A percentile compares a stretch with the other conserved stretches of the same genome.
Conservation (phyloP, 2,888 invertebrate genomes). For the Parascotia fuliginaria region DNA sequence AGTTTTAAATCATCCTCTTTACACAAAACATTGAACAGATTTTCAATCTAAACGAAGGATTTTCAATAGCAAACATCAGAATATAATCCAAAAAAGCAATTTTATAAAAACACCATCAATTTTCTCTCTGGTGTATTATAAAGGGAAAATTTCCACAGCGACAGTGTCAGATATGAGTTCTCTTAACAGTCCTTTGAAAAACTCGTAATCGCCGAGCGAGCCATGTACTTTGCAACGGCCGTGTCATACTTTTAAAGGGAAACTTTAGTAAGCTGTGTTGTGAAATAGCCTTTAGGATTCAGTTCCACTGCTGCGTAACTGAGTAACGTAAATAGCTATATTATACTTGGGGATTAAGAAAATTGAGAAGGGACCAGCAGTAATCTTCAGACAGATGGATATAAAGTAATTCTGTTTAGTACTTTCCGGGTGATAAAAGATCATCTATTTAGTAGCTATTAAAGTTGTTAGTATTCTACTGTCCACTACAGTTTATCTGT, state of each 20-base stretch:
- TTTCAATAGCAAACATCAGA: neutral
- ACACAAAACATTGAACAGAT: too few species aligned
- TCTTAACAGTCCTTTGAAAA: conserved; percentile 8
- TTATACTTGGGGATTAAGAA: too few species aligned
- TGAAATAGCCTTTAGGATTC: neutral
- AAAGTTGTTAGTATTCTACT: too few species aligned
- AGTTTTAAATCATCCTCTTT: too few species aligned
- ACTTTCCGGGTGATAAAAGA: too few species aligned
- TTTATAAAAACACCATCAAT: conserved; percentile 10
- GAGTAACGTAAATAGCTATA: too few species aligned
- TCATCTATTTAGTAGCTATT: too few species aligned
- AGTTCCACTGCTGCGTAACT: neutral
- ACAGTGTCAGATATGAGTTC: conserved; percentile 8
- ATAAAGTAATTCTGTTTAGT: too few species aligned
- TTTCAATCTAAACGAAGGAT: neutral
- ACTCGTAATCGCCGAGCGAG: conserved; percentile 6
- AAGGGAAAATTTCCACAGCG: conserved; percentile 2
- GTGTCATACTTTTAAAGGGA: neutral
- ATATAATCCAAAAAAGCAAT: conserved; percentile 1
- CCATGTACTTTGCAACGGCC: neutral
- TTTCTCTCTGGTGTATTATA: conserved; percentile 3
- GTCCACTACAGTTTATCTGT: too few species aligned
- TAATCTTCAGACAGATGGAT: too few species aligned
- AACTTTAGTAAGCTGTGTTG: neutral
- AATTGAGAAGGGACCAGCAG: too few species aligned